These are phyloP conservation scores for Trachymyrmex septentrionalis DNA, from an alignment of 1,140 invertebrate species.

Conservation along the genomic window DNA sequence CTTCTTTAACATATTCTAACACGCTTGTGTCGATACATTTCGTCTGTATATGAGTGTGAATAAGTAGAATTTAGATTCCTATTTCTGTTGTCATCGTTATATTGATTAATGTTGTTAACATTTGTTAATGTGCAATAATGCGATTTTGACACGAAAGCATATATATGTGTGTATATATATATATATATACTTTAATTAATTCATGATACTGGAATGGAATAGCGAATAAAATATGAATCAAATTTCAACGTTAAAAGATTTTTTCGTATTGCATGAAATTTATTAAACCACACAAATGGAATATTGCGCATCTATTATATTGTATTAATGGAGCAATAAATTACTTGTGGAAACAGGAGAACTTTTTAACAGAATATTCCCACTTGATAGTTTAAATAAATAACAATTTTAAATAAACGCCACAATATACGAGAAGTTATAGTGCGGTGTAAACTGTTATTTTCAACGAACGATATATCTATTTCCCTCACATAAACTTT, in stretches of 20 bases:
- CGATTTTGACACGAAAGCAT: neutral
- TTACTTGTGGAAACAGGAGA: conserved; percentile 23
- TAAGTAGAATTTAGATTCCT: neutral
- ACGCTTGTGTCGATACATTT: conserved; percentile 13
- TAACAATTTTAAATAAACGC: conserved; percentile 52
- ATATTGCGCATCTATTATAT: conserved; percentile 40
- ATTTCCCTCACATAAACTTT: neutral
- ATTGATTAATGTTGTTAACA: conserved; percentile 34
- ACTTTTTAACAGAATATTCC: conserved; percentile 44
- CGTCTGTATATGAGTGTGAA: neutral
- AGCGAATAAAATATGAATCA: conserved; percentile 36
- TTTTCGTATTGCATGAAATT: conserved; percentile 24
- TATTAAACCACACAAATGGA: conserved; percentile 35
- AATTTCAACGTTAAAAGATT: conserved; percentile 22
- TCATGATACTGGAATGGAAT: conserved; percentile 45
- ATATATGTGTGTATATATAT: neutral
- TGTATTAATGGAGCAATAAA: conserved; percentile 46
- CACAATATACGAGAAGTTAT: conserved; percentile 28
- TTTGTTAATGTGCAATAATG: neutral
- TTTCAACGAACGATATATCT: conserved; percentile 27
- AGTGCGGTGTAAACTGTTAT: conserved; percentile 12
- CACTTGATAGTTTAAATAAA: conserved; percentile 53
- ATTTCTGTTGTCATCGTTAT: neutral
- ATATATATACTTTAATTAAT: conserved; percentile 20
- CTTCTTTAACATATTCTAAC: neutral